These are phyloP conservation scores for Antechinus stuartii DNA, from an alignment of 2,113 vertebrate species.

Conservation along the genomic window DNA sequence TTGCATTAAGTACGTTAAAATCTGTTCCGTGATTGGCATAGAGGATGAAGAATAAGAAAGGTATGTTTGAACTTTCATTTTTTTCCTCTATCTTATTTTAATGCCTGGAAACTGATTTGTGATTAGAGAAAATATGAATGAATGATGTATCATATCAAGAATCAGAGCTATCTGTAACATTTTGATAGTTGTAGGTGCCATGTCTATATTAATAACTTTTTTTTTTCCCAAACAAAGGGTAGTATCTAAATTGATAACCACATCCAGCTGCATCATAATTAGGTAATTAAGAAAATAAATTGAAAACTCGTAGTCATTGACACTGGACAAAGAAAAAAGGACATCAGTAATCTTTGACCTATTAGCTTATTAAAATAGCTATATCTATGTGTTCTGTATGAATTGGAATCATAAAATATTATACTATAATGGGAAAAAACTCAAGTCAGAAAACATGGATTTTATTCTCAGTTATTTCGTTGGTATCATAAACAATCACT, in stretches of 20 bases:
- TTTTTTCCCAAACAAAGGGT: not conserved
- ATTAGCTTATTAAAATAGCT: not conserved
- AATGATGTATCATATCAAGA: not conserved
- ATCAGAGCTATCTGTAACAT: not conserved
- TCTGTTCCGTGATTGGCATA: not conserved
- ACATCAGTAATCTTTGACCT: not conserved
- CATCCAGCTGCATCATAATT: not conserved
- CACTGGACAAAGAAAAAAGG: not conserved
- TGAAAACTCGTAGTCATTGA: not conserved
- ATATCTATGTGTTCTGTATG: not conserved
- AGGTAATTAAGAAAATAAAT: not conserved
- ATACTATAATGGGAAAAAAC: not conserved
- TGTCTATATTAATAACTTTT: not conserved
- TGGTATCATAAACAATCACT: not conserved
- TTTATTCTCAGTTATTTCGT: not conserved
- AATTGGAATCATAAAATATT: not conserved
- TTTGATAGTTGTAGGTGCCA: not conserved
- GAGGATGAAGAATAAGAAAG: not conserved
- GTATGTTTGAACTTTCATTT: not conserved
- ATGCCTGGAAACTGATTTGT: not conserved
- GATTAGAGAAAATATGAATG: not conserved
- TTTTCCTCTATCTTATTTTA: not conserved
- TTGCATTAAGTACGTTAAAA: not conserved
- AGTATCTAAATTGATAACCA: not conserved
- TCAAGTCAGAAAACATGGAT: not conserved